Evolutionary conservation across 2,113 vertebrate species (phyloP), one percentile per base, ranked within the genome.

Genomic region (Pelecanus crispus): DNA sequence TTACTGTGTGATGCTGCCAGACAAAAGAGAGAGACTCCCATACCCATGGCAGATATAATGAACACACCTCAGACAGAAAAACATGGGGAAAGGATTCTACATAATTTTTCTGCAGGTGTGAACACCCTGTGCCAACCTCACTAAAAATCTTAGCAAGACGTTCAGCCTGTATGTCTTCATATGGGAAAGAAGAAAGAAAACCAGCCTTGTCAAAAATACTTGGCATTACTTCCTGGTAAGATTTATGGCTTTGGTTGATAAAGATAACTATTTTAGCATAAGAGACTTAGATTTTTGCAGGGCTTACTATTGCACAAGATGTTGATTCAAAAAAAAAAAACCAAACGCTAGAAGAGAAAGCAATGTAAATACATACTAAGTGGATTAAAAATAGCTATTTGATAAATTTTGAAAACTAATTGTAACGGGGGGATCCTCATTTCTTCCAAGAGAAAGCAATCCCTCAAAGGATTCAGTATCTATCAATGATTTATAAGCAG

Each of bases 401-500:
- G 90, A 95, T 94, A 82, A 50, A 86, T 94, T 82, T 15, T 88
- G 67, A 86, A 92, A 95, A 90, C n/a, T 70, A 82, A 88, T 11
- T 88, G 45, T 79, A 88, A 91, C 31, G 22, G 49, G 53, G 74
- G 78, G 86, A 93, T 92, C 85, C 58, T 94, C 34, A 53, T 68
- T 94, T 88, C 85, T 90, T 90, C 66, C 65, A 77, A 58, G n/a
- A 90, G 73, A 88, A 95, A 94, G 87, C 78, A 93, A 50, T 10
- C 66, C 52, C 73, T 94, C 81, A 80, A 88, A 93, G 45, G 74
- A 77, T 88, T 93, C 85, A 75, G 45, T 93, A 95, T 47, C 91
- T 82, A 81, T 75, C 86, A 91, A 38, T 38, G 78, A 95, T 94
- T 96, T 91, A 94, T 70, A 95, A 86, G 74, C 78, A 95, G 81